phyloP scores from a whole-genome alignment of 2,113 vertebrate genomes.

The Phylloscopus trochilus region DNA sequence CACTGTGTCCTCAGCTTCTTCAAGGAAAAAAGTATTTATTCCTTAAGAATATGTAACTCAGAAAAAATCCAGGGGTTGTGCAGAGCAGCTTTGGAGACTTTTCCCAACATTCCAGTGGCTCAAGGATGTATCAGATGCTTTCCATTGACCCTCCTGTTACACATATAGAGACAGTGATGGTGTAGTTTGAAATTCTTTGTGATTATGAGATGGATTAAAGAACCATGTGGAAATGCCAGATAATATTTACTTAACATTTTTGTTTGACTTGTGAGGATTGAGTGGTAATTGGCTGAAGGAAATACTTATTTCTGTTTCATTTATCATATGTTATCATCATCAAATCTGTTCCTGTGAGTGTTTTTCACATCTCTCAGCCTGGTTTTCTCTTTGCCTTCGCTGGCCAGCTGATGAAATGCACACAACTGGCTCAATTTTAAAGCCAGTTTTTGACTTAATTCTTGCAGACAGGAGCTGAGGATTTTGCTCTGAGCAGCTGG shows the following conservation, averaged over 20 bases:
- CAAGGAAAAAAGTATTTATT: neutral
- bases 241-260: neutral
- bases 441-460: neutral
- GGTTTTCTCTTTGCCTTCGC: neutral
- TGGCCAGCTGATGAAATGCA: neutral
- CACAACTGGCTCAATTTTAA: neutral
- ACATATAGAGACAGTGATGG: neutral
- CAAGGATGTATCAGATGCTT: neutral
- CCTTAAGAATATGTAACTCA: neutral
- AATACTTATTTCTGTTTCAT: neutral
- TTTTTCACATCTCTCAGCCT: neutral
- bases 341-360: neutral
- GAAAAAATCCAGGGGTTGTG: neutral
- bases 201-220: neutral
- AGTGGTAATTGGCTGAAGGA: neutral
- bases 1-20: neutral
- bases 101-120: neutral
- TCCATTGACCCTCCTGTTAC: neutral
- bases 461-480: neutral
- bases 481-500: neutral
- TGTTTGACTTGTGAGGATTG: neutral
- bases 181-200: neutral
- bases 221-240: neutral
- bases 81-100: neutral
- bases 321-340: neutral